These are phyloP conservation scores for Erythrolamprus reginae DNA, from an alignment of 2,113 vertebrate species.

Conservation along the genomic window DNA sequence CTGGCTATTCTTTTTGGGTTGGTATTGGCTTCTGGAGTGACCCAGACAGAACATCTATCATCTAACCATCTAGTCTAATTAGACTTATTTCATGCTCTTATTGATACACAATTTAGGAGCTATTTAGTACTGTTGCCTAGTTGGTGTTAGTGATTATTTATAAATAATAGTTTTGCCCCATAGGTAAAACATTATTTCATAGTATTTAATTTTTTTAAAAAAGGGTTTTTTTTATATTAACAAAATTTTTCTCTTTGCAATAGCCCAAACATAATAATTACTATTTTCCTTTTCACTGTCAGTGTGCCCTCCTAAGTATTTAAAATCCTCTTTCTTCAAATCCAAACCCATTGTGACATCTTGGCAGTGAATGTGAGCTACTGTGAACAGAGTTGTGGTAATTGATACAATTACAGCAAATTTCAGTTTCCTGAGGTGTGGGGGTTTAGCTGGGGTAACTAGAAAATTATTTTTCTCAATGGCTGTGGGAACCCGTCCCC, in stretches of 20 bases:
- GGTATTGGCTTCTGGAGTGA: no score
- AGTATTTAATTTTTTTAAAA: constrained; percentile 15
- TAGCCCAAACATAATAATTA: constrained; percentile 41
- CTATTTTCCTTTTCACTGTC: constrained; percentile 35
- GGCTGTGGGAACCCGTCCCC: not conserved
- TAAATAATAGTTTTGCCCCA: constrained; percentile 26
- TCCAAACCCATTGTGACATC: constrained; percentile 33
- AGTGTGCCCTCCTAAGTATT: constrained; percentile 31
- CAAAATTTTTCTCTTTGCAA: not conserved
- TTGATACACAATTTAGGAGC: constrained; percentile 11
- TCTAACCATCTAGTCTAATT: not conserved
- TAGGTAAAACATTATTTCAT: constrained; percentile 16
- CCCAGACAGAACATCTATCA: no score
- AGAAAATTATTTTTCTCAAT: constrained; percentile 6
- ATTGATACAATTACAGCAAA: constrained; percentile 39
- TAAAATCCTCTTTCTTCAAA: constrained; percentile 35
- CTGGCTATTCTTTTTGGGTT: no score
- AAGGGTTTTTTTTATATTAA: constrained; percentile 4
- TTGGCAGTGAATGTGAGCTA: constrained; percentile 34
- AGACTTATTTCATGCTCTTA: constrained; percentile 5
- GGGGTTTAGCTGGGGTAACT: constrained; percentile 27
- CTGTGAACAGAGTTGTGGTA: constrained; percentile 35
- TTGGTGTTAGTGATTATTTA: constrained; percentile 28
- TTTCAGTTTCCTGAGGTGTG: constrained; percentile 38
- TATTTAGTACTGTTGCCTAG: constrained; percentile 21